Base-by-base conservation (phyloP, 1,140 invertebrate genomes). In the Cotesia chilonis region DNA sequence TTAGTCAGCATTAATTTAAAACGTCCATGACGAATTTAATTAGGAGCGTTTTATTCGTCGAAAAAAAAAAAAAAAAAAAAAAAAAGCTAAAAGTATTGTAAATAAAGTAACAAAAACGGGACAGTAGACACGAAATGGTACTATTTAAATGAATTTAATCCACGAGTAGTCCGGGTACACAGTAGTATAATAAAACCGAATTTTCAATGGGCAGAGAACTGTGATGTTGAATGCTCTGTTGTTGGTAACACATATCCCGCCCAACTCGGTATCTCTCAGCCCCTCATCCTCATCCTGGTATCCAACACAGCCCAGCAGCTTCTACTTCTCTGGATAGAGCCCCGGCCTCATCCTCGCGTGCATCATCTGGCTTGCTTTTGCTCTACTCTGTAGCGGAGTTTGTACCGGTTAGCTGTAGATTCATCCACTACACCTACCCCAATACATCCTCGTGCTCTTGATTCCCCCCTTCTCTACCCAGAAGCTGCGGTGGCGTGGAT, bases 111-210 rank as follows among this genome's bases (percentile, higher is more conserved):
- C 9, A 57, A 57, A 57, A 3, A 4, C 5, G 54, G 54, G n/a
- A 57, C 54, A 61, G 14, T 61, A 71, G 60, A 68, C 54, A 68
- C 68, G 65, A 68, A 72, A 72, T n/a, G 54, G 10, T 68, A 72
- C 64, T 68, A 72, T 72, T 72, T 72, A 72, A 72, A 72, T 72
- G 71, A 68, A 65, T 72, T 67, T 68, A 72, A 72, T 72, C 71
- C 64, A 36, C 38, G 64, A 68, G 12, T 67, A 72, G 70, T 60
- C 66, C 28, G 37, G 41, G 41, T 47, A 47, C 41, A 47, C 41
- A 47, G 41, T 47, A 68, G 64, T 38, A 59, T 72, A 72, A 72
- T 72, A 68, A 72, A 72, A 68, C 64, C 41, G 64, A 72, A 72
- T 68, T 72, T 72, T 72, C 71, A 72, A 72, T 72, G 70, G 63